Base-by-base conservation (phyloP, 1,140 invertebrate species). In the Camponotus pennsylvanicus region DNA sequence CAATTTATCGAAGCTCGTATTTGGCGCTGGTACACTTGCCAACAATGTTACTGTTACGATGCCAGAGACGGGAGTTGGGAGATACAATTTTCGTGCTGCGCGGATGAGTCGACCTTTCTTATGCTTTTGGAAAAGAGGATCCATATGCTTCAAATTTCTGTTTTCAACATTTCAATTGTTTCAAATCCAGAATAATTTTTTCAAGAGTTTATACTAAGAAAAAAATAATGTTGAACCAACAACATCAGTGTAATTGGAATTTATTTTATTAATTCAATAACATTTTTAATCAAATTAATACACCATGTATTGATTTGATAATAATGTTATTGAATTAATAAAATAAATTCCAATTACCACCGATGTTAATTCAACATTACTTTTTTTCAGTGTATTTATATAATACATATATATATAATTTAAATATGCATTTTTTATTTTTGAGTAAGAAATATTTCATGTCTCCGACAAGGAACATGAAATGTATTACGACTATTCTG, bases 1-100 rank as follows among this genome's bases (percentile, higher is more conserved):
- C 18, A 61, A 73, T 83, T 83, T 83, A 83, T 83, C 69, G 79
- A 73, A 34, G 40, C 11, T 42, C 37, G 69, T 21, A 18, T 59
- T 71, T 18, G 27, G 13, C 9, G 11, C 37, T 32, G 27, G 42
- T 21, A 21, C 11, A 18, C 49, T 37, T 13, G 79, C 67, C 67
- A 59, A 59, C 67, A 64, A 70, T 55, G 40, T 61, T 59, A 13
- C 67, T 6, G 45, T 27, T 27, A 27, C 18, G 52, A 9, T 45
- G 69, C 69, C 79, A 61, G 52, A 71, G 57, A 55, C 34, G 67
- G 18, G 32, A 82, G 67, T 37, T 34, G 3, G 55, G 11, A 61
- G 55, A 63, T 49, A 55, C 55, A 57, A 82, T 61, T 21, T 63
- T 61, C 27, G 15, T 45, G 32, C 32, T 11, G 40, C 55, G 15